These are phyloP conservation scores for Saturnia japonica DNA, from an alignment of 2,888 invertebrate genomes.

Conservation along the genomic window DNA sequence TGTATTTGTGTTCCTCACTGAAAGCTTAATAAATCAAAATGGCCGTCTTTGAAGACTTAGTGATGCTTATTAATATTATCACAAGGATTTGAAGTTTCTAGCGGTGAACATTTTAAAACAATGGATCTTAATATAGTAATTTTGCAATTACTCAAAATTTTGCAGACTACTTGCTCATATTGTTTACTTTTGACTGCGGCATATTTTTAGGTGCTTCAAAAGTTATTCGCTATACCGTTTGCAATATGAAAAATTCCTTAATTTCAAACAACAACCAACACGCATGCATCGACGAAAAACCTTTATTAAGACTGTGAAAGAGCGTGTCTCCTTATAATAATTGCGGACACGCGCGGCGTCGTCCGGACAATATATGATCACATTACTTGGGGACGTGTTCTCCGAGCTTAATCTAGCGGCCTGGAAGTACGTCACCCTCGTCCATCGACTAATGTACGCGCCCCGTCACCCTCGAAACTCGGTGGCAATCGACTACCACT, in stretches of 20 bases:
- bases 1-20: background rate
- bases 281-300: background rate
- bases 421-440: slow-evolving; percentile 74
- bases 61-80: background rate
- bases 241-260: background rate
- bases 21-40: background rate
- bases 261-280: background rate
- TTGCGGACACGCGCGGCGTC: slow-evolving; percentile 69
- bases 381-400: slow-evolving; percentile 80
- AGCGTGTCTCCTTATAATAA: slow-evolving; percentile 52
- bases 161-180: background rate
- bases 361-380: slow-evolving; percentile 77
- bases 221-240: background rate
- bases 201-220: background rate
- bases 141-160: background rate
- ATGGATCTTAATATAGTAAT: background rate
- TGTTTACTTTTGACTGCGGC: background rate
- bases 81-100: background rate
- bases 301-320: slow-evolving; percentile 18
- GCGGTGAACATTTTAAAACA: background rate
- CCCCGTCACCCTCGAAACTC: slow-evolving; percentile 4
- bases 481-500: background rate
- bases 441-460: slow-evolving; percentile 38
- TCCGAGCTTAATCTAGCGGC: slow-evolving; percentile 74
- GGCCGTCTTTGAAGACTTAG: background rate